A percentile compares a stretch with the other conserved stretches of the same genome.
Evolutionary conservation across 2,888 invertebrate species (phyloP).

Genomic region (Dyspetes luteomarginatus): DNA sequence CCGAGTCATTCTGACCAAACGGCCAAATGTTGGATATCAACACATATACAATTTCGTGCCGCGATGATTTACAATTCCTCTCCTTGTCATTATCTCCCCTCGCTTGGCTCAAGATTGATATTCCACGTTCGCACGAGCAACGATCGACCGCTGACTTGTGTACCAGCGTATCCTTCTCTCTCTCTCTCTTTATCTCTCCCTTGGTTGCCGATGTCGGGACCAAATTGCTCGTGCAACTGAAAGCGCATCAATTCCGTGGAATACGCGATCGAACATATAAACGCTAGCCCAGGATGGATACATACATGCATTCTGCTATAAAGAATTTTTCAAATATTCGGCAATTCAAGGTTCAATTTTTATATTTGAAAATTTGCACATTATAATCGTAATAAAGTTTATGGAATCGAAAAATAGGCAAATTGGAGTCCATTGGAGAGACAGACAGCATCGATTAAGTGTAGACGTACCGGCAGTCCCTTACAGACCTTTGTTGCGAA

Average conservation of each 20-base stretch:
- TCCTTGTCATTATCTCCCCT: constrained; percentile 61
- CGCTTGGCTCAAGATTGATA: constrained; percentile 68
- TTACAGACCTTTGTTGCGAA: too few species aligned
- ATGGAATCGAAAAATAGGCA: too few species aligned
- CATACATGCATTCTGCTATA: too few species aligned
- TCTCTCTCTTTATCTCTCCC: constrained; percentile 29
- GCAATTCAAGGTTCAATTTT: too few species aligned
- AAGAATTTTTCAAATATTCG: too few species aligned
- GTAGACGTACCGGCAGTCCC: too few species aligned
- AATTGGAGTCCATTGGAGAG: too few species aligned
- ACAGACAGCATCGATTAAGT: too few species aligned
- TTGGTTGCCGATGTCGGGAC: constrained; percentile 48
- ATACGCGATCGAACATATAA: constrained; percentile 50
- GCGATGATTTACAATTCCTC: constrained; percentile 65
- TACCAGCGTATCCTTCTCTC: not conserved
- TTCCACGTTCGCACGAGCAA: constrained; percentile 50
- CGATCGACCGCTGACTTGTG: constrained; percentile 27
- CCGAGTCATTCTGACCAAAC: constrained; percentile 49
- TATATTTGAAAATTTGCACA: too few species aligned
- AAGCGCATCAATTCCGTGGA: constrained; percentile 65
- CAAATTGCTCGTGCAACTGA: constrained; percentile 67
- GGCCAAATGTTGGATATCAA: constrained; percentile 34
- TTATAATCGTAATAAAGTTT: too few species aligned
- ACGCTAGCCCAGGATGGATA: constrained; percentile 47
- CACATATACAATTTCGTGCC: constrained; percentile 24